Evolutionary conservation across 1,140 invertebrate species (phyloP).

Genomic region (Limonius californicus): DNA sequence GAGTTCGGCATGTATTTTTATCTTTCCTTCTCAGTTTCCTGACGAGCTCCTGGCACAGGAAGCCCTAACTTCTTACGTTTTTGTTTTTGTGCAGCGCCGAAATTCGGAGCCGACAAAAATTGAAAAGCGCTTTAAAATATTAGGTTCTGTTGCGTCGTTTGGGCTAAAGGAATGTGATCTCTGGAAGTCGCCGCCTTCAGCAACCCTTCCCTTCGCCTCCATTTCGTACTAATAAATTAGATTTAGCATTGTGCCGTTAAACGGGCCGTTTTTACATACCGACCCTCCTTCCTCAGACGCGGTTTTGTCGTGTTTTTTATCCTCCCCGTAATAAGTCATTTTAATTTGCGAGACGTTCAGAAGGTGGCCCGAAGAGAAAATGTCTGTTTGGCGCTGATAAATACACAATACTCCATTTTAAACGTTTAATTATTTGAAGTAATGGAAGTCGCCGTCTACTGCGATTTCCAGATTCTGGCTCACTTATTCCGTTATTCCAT

Average conservation of each 20-base stretch:
- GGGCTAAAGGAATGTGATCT: too few relatives aligned
- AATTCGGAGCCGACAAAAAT: conserved; percentile 2
- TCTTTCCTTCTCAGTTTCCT: conserved; percentile 17
- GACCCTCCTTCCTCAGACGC: neutral
- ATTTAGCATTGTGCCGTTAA: conserved; percentile 10
- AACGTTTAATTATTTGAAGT: conserved; percentile 36
- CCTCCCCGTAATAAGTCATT: conserved; percentile 22
- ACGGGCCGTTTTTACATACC: conserved; percentile 3
- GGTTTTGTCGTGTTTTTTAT: conserved; percentile 13
- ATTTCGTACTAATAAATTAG: conserved; percentile 9
- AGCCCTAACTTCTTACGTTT: conserved; percentile 14
- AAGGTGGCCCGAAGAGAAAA: conserved; percentile 26
- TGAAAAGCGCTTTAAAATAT: conserved; percentile 9
- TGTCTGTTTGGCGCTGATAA: conserved; percentile 34
- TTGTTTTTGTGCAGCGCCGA: conserved; percentile 4
- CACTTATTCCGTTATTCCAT: conserved; percentile 26
- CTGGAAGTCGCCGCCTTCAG: neutral
- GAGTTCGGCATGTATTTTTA: conserved; percentile 15
- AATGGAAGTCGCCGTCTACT: conserved; percentile 24
- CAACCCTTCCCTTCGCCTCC: neutral
- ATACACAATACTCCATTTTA: conserved; percentile 33
- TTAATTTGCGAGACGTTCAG: conserved; percentile 22
- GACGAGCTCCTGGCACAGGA: conserved; percentile 10
- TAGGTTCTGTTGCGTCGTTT: neutral
- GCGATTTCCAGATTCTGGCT: conserved; percentile 21